Percentiles rank a stretch among this genome's conserved stretches.
phyloP scores from a whole-genome alignment of 2,888 invertebrate genomes.

The Clepsis dumicolana region DNA sequence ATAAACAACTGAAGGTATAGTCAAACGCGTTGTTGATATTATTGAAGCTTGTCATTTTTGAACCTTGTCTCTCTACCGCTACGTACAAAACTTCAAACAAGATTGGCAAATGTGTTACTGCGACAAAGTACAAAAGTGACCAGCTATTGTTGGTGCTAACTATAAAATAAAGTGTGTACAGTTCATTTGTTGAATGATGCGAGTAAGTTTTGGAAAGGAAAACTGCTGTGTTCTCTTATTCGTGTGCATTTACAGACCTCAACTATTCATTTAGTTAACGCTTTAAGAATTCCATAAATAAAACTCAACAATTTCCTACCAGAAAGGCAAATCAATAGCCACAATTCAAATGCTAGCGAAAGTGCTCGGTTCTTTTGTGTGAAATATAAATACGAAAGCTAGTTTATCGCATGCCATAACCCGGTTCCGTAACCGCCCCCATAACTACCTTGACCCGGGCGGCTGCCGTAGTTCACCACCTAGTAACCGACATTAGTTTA shows the following conservation, averaged over 20 bases:
- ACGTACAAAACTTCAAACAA: no score
- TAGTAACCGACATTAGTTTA: neutral
- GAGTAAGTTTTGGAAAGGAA: no score
- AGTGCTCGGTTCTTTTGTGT: constrained; percentile 26
- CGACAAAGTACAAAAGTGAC: no score
- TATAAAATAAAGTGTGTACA: no score
- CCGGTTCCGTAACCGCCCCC: constrained; percentile 33
- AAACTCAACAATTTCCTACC: neutral
- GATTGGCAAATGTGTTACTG: no score
- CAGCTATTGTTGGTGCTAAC: no score
- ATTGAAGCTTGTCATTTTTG: no score
- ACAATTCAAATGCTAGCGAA: constrained; percentile 29
- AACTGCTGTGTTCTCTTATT: no score
- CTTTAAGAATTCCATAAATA: neutral
- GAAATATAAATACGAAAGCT: constrained; percentile 43
- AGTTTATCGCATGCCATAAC: constrained; percentile 47
- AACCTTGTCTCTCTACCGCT: no score
- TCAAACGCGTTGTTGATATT: no score
- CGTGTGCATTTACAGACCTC: neutral
- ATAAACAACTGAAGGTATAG: no score
- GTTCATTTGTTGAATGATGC: no score
- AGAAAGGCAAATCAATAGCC: constrained; percentile 14
- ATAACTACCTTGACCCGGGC: constrained; percentile 41
- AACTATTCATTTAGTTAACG: neutral
- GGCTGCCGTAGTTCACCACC: neutral